Percentiles rank a stretch among this genome's conserved stretches.
Conservation (phyloP, 2,113 vertebrate species). For the Sylvilagus bachmani region DNA sequence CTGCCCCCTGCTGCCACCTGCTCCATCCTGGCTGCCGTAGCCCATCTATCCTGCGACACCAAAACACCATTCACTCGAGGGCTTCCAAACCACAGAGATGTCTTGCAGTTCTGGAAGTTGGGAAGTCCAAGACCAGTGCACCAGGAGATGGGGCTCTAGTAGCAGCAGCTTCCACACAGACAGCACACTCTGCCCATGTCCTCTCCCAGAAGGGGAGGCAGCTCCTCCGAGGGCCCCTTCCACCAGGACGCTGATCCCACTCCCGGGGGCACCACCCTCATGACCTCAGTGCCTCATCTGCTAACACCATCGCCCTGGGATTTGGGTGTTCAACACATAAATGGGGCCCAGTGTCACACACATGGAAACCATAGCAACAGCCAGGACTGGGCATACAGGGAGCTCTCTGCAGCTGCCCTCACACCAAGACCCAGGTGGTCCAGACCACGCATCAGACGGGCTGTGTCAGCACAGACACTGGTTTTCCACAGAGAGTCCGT, state of each 20-base stretch:
- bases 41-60: too few relatives aligned
- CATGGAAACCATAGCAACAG: not conserved
- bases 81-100: not conserved
- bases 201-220: not conserved
- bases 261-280: too few relatives aligned
- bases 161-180: not conserved
- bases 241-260: not conserved
- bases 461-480: accelerated
- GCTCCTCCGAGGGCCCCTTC: not conserved
- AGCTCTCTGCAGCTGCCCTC: not conserved
- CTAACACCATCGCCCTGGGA: not conserved
- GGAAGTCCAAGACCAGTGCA: not conserved
- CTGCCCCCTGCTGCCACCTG: accelerated
- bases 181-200: not conserved
- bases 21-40: not conserved
- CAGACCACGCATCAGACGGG: not conserved
- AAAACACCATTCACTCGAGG: not conserved
- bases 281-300: not conserved
- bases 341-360: not conserved
- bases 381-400: not conserved
- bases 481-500: not conserved
- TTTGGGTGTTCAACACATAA: not conserved
- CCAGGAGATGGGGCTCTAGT: not conserved
- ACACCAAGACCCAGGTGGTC: not conserved
- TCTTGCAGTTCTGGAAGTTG: not conserved